Evolutionary conservation across 2,888 invertebrate genomes (phyloP), one percentile per base, ranked within the genome.

Genomic region (Phyllotreta cruciferae): DNA sequence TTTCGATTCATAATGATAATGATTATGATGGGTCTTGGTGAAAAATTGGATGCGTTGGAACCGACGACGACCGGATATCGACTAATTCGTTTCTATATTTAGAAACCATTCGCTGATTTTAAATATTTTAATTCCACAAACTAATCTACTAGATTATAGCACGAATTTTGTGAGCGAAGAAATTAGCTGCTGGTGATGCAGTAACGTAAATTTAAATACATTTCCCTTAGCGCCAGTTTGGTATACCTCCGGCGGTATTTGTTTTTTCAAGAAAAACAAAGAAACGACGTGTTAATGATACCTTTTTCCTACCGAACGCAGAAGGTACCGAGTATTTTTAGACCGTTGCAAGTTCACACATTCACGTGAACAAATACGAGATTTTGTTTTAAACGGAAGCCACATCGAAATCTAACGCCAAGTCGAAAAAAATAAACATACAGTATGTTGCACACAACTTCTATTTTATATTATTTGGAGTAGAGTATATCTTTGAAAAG

Each of bases 271-370:
- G 44, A 50, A 50, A 62, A 62, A 62, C 50, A 62, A 62, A 62
- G 62, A 52, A 62, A 41, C 50, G 44, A 62, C 45, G 62, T 62
- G 62, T 45, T 62, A 62, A 62, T 62, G 44, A 52, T 56, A 62
- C 62, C 62, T 53, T 56, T 45, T 60, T 60, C 44, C 60, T 52
- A 34, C 52, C 34, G 60, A 60, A 52, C 60, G 53, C 60, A 11
- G 44, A 53, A 52, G 60, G 60, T 58, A 58, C 50, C n/a, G 41
- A 60, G 36, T 52, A 52, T 52, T 60, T 52, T 60, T 60, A 52
- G 44, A 37, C 44, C 36, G 60, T 50, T 58, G 50, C 56, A 38
- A 39, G 58, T 34, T 50, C 50, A 58, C 44, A 53, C 37, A 36
- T 60, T 60, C 53, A 41, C 14, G 52, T 60, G 42, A 60, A 37